Percentiles rank a stretch among this genome's conserved stretches.
Evolutionary conservation across 1,140 invertebrate genomes (phyloP).

Genomic region (Plectus sambesii): DNA sequence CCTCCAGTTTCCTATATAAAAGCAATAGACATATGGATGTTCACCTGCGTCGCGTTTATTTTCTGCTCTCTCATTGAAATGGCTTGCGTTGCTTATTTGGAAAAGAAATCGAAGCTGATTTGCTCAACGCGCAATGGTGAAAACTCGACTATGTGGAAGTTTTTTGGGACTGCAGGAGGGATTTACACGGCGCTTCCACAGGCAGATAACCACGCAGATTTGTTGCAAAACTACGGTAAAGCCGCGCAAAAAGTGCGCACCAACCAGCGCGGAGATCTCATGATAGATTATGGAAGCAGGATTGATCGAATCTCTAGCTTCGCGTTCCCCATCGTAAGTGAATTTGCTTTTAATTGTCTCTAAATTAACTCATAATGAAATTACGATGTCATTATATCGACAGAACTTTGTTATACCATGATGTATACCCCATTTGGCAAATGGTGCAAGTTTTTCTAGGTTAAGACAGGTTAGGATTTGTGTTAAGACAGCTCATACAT

Average conservation of each 20-base stretch:
- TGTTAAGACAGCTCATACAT: slow-evolving; percentile 12
- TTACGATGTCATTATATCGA: too few relatives aligned
- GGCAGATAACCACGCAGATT: too few relatives aligned
- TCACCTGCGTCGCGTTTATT: slow-evolving; percentile 42
- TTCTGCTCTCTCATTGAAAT: slow-evolving; percentile 42
- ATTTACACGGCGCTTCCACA: not conserved
- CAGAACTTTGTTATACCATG: too few relatives aligned
- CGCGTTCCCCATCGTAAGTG: too few relatives aligned
- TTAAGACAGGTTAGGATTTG: slow-evolving; percentile 17
- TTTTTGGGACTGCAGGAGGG: not conserved
- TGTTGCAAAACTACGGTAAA: too few relatives aligned
- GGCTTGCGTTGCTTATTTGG: slow-evolving; percentile 43
- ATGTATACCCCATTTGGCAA: too few relatives aligned
- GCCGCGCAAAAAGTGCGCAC: too few relatives aligned
- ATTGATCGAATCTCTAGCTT: too few relatives aligned
- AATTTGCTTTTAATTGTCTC: too few relatives aligned
- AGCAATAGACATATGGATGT: slow-evolving; percentile 43
- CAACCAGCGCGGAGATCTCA: too few relatives aligned
- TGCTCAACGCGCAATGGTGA: not conserved
- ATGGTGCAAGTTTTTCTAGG: slow-evolving; percentile 13
- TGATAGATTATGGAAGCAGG: too few relatives aligned
- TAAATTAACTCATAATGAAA: too few relatives aligned
- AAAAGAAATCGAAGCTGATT: slow-evolving; percentile 6
- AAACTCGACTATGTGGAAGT: not conserved
- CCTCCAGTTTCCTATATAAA: slow-evolving; percentile 46